These are phyloP conservation scores for Chelonus insularis DNA, from an alignment of 1,140 invertebrate genomes.

Conservation along the genomic window DNA sequence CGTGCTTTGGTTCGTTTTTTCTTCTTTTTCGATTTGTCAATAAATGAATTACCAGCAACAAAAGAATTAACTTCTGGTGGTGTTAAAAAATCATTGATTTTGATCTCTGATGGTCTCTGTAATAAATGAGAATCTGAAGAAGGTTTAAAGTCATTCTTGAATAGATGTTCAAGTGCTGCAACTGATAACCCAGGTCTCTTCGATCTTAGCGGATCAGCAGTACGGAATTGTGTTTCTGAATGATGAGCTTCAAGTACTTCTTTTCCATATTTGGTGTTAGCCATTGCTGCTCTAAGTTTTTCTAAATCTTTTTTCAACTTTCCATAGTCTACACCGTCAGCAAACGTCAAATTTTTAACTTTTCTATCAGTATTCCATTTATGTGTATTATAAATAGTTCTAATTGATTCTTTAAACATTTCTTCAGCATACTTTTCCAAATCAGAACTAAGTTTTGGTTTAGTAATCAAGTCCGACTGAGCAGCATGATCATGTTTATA, in stretches of 20 bases:
- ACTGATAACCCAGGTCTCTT: constrained; percentile 44
- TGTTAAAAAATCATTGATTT: constrained; percentile 46
- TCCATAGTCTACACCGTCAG: constrained; percentile 23
- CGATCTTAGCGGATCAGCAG: constrained; percentile 31
- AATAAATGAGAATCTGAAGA: constrained; percentile 27
- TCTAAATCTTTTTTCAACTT: constrained; percentile 34
- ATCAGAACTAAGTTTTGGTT: constrained; percentile 49
- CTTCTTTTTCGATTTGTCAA: constrained; percentile 43
- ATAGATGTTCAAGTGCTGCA: constrained; percentile 45
- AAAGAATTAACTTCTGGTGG: constrained; percentile 48
- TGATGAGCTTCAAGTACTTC: constrained; percentile 50
- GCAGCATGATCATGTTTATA: constrained; percentile 42
- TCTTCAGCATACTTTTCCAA: constrained; percentile 54
- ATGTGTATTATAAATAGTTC: constrained; percentile 55
- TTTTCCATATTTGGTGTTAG: constrained; percentile 34
- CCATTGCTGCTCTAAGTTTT: constrained; percentile 40
- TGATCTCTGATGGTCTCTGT: constrained; percentile 30
- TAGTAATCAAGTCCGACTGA: constrained; percentile 39
- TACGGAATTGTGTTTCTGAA: constrained; percentile 48
- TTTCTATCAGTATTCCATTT: constrained; percentile 56
- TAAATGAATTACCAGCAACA: constrained; percentile 44
- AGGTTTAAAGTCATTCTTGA: constrained; percentile 42
- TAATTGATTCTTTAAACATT: constrained; percentile 56
- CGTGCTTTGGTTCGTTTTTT: constrained; percentile 44
- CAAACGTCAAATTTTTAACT: constrained; percentile 32